Evolutionary conservation across 1,140 invertebrate genomes (phyloP).

Genomic region (Theocolax elegans): DNA sequence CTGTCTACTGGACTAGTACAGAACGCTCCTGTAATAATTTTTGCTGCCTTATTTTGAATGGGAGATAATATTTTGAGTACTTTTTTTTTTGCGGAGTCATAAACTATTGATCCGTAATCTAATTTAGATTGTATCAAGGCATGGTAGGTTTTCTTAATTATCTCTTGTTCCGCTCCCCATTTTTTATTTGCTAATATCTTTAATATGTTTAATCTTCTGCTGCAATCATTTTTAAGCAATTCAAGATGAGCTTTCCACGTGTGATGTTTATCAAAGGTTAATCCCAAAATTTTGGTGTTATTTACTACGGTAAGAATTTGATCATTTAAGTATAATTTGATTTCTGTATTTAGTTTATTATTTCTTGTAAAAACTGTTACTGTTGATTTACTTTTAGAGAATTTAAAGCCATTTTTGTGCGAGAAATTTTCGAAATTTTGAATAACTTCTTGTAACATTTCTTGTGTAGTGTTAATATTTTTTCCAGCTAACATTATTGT

Average conservation of each 20-base stretch:
- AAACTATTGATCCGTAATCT: no score
- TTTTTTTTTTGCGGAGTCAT: no score
- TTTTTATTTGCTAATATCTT: no score
- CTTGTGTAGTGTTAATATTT: neutral
- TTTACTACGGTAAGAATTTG: slow-evolving; percentile 2
- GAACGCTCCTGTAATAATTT: no score
- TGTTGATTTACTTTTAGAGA: neutral
- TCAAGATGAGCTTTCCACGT: slow-evolving; percentile 44
- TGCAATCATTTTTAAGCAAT: no score
- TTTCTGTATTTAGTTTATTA: slow-evolving; percentile 1
- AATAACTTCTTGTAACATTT: neutral
- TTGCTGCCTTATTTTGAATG: no score
- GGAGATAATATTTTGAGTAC: no score
- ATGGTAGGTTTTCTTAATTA: no score
- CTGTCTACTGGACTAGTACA: no score
- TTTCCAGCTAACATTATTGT: neutral
- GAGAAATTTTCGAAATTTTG: neutral
- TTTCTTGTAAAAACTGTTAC: slow-evolving; percentile 7
- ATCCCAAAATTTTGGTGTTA: slow-evolving; percentile 41
- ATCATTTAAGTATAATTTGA: neutral
- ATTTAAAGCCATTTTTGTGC: neutral
- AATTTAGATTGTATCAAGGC: no score
- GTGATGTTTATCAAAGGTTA: slow-evolving; percentile 42
- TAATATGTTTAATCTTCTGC: no score
- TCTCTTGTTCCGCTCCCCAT: no score